Percentiles rank a stretch among this genome's conserved stretches.
Evolutionary conservation across 2,113 vertebrate species (phyloP).

Genomic region (Labeo rohita): DNA sequence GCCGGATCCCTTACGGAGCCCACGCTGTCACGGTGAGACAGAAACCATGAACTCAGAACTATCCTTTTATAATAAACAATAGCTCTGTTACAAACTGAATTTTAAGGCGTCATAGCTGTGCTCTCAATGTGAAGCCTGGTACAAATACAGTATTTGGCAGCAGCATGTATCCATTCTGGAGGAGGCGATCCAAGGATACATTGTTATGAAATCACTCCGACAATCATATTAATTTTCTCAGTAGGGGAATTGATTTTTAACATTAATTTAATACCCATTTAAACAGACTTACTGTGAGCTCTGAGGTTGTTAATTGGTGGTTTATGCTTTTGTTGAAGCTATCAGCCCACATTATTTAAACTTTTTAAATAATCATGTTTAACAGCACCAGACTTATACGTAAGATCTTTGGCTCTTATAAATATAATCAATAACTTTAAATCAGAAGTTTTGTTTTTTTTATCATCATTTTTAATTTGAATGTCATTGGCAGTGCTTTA

Average conservation of each 20-base stretch:
- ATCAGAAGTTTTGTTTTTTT: too few relatives aligned
- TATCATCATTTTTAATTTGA: too few relatives aligned
- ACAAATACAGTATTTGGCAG: background rate
- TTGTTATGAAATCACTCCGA: background rate
- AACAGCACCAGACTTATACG: too few relatives aligned
- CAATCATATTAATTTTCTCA: background rate
- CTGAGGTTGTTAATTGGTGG: background rate
- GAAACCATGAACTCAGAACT: background rate
- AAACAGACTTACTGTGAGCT: background rate
- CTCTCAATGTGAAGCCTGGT: background rate
- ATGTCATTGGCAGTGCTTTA: too few relatives aligned
- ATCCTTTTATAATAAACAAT: background rate
- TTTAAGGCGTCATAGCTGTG: background rate
- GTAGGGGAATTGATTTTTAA: background rate
- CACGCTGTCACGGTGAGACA: slow-evolving; percentile 87
- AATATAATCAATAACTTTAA: too few relatives aligned
- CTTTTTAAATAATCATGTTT: too few relatives aligned
- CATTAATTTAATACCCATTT: background rate
- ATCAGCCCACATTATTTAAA: too few relatives aligned
- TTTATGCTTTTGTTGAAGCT: background rate
- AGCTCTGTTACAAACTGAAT: background rate
- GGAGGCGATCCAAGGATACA: background rate
- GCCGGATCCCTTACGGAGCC: slow-evolving; percentile 93
- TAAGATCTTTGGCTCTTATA: too few relatives aligned
- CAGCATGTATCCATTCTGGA: background rate